Conservation (phyloP, 2,797 vertebrate genomes). For the Tokudaia tokunoshimensis region DNA sequence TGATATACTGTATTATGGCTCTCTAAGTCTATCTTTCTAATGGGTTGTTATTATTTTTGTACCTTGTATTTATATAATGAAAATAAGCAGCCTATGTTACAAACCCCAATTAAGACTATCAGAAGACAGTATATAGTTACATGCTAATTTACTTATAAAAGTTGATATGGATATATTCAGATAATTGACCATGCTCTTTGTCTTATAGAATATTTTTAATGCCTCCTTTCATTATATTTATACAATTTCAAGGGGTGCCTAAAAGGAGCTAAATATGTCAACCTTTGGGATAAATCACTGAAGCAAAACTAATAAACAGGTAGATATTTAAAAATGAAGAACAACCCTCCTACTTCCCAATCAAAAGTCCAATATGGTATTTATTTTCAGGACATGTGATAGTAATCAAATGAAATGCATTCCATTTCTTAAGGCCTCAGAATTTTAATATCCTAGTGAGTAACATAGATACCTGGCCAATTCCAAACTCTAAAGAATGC, state of each 20-base stretch:
- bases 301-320: slow-evolving; percentile 12
- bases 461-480: neutral
- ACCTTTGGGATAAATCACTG: slow-evolving; percentile 37
- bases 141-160: slow-evolving; percentile 21
- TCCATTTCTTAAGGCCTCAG: neutral
- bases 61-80: neutral
- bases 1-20: neutral
- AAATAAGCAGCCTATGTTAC: neutral
- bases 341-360: neutral
- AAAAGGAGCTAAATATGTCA: neutral
- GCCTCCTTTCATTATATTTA: neutral
- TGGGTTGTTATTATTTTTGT: neutral
- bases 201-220: slow-evolving; percentile 6
- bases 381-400: slow-evolving; percentile 28
- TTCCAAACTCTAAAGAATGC: slow-evolving; percentile 11
- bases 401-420: slow-evolving; percentile 34
- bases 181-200: neutral
- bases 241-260: slow-evolving; percentile 44
- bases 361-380: neutral
- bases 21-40: neutral
- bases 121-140: neutral
- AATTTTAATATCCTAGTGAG: slow-evolving; percentile 38
- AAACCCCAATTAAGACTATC: neutral
- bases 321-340: neutral
- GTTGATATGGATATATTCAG: neutral